These are phyloP conservation scores for Acanthoscelides obtectus DNA, from an alignment of 2,888 invertebrate species.

Conservation along the genomic window DNA sequence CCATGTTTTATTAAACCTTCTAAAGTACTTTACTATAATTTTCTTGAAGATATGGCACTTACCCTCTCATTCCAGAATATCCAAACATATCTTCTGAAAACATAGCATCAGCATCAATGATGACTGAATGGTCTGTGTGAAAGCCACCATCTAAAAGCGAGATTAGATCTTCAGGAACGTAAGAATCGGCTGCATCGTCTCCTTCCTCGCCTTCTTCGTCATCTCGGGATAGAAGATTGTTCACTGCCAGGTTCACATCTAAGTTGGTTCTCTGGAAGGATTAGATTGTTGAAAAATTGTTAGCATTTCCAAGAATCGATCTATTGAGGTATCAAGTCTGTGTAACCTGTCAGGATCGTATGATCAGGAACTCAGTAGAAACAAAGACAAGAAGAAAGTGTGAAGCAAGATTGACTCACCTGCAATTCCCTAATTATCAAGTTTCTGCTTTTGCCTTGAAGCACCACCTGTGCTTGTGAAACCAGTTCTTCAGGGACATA, in stretches of 20 bases:
- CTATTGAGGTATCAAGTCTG: too few relatives aligned
- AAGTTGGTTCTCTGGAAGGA: constrained; percentile 78
- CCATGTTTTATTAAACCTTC: too few relatives aligned
- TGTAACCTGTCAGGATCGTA: too few relatives aligned
- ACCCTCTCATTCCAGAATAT: constrained; percentile 87
- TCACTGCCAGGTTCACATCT: constrained; percentile 98
- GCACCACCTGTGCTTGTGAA: constrained; percentile 87
- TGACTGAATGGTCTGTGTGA: constrained; percentile 91
- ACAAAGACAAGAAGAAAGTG: too few relatives aligned
- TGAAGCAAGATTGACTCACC: too few relatives aligned
- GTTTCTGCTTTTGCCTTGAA: constrained; percentile 96
- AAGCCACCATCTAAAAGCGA: constrained; percentile 92
- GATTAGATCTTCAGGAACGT: constrained; percentile 96
- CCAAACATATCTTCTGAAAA: constrained; percentile 98
- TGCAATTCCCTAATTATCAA: constrained; percentile 96
- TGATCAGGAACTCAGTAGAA: too few relatives aligned
- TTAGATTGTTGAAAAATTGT: not conserved
- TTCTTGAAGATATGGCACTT: constrained; percentile 39
- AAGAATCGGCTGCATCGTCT: constrained; percentile 86
- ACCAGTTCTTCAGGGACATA: constrained; percentile 98
- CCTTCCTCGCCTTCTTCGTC: constrained; percentile 97
- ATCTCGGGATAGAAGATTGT: constrained; percentile 95
- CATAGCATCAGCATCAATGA: constrained; percentile 95
- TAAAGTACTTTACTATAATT: too few relatives aligned
- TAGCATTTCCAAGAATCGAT: too few relatives aligned